These are phyloP conservation scores for Pomacea canaliculata DNA, from an alignment of 2,888 invertebrate species.

Conservation along the genomic window DNA sequence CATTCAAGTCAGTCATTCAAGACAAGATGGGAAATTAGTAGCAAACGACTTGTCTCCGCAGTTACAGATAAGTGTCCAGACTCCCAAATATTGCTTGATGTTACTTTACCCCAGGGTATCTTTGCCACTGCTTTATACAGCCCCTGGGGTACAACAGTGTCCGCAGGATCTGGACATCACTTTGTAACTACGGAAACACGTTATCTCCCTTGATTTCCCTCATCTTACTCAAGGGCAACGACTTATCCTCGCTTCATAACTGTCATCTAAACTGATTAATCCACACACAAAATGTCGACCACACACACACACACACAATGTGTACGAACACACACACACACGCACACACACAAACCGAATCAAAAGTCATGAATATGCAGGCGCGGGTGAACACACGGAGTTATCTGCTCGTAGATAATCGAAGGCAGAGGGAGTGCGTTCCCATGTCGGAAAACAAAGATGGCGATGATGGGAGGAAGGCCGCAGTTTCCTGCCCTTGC, in stretches of 20 bases:
- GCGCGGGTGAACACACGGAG: neutral
- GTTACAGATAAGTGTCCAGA: too few relatives aligned
- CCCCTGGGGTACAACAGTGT: too few relatives aligned
- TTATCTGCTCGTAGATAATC: neutral
- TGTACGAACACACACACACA: conserved; percentile 7
- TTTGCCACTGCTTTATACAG: too few relatives aligned
- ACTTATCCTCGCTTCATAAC: neutral
- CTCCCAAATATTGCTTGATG: too few relatives aligned
- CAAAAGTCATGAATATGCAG: neutral
- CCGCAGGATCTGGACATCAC: too few relatives aligned
- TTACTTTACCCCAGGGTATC: too few relatives aligned
- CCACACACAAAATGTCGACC: neutral
- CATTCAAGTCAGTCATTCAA: too few relatives aligned
- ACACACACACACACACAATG: neutral
- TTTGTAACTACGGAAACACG: too few relatives aligned
- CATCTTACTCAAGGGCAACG: too few relatives aligned
- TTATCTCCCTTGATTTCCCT: too few relatives aligned
- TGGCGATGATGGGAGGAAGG: conserved; percentile 10
- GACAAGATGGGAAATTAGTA: too few relatives aligned
- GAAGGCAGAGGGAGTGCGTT: conserved; percentile 21
- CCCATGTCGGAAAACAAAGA: conserved; percentile 23
- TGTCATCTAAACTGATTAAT: neutral
- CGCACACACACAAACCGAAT: neutral
- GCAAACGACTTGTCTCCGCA: too few relatives aligned
- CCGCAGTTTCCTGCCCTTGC: conserved; percentile 10